Evolutionary conservation across 2,113 vertebrate species (phyloP), one percentile per base, ranked within the genome.

Genomic region (Chlamydotis undulata): DNA sequence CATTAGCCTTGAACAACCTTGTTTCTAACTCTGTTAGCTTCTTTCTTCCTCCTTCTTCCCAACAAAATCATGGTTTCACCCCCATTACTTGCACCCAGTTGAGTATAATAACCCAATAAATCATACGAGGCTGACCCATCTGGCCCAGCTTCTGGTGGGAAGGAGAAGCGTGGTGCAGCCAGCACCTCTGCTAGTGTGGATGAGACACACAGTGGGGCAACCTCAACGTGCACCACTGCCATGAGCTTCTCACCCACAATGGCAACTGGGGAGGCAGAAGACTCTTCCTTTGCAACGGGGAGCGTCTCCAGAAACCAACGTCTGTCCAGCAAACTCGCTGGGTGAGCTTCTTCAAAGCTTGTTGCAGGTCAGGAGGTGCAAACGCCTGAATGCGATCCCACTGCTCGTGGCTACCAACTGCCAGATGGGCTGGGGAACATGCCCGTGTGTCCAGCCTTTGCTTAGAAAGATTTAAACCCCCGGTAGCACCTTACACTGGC

Each of bases 351-450:
- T 60, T 55, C 70, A 83, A 53, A 57, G 67, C 39, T 39, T 35
- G 26, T 10, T 52, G 29, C 33, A 49, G 71, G 59, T 45, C n/a
- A 57, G 67, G 21, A 78, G 26, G 10, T 53, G 47, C 1, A 5
- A 59, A 39, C 0, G 1, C 11, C 18, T 0, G 3, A 45, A 12
- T 35, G 43, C 0, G 3, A 50, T 12, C 33, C 65, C 39, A 35
- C 29, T 1, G 2, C 17, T 60, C 4, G 1, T 1, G 2, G 59
- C 18, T n/a, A 22, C 7, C 41, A 33, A 5, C 22, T 25, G 31
- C 67, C 25, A 26, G 39, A 16, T 16, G 53, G 37, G 39, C 52
- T 71, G 43, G 57, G 43, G 37, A 75, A 63, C 3, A 1, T 3
- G 2, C 24, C 19, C 0, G 0, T 7, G n/a, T 17, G 35, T 64